These are phyloP conservation scores for Amblyraja radiata DNA, from an alignment of 2,797 vertebrate species.

Conservation along the genomic window DNA sequence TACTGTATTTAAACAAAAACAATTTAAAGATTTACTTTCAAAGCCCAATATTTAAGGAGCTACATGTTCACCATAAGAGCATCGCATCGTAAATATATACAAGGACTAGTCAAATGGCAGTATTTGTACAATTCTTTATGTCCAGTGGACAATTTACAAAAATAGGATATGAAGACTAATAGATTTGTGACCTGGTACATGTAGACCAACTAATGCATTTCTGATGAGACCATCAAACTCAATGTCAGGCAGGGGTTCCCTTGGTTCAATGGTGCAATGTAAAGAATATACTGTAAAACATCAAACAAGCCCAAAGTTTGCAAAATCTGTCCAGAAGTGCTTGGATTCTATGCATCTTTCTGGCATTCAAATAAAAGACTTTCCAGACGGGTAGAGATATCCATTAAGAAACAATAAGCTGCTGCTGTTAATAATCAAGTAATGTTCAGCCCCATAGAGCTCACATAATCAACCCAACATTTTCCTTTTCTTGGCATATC, in stretches of 20 bases:
- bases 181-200: neutral
- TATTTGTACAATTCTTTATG: neutral
- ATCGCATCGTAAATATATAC: neutral
- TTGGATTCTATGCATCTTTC: neutral
- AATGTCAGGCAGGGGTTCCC: neutral
- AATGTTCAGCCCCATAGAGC: neutral
- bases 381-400: constrained; percentile 42
- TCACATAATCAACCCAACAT: constrained; percentile 29
- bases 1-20: neutral
- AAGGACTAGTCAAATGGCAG: neutral
- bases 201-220: neutral
- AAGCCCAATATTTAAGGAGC: neutral
- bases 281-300: neutral
- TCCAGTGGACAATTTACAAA: neutral
- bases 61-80: neutral
- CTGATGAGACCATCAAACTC: neutral
- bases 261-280: neutral
- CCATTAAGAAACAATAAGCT: constrained; percentile 43
- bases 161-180: neutral
- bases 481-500: constrained; percentile 24
- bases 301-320: neutral
- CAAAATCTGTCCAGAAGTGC: neutral
- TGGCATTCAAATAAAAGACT: neutral
- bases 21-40: neutral
- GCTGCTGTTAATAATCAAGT: neutral